Evolutionary conservation across 2,113 vertebrate species (phyloP).

Genomic region (Dendrocopos noguchii): DNA sequence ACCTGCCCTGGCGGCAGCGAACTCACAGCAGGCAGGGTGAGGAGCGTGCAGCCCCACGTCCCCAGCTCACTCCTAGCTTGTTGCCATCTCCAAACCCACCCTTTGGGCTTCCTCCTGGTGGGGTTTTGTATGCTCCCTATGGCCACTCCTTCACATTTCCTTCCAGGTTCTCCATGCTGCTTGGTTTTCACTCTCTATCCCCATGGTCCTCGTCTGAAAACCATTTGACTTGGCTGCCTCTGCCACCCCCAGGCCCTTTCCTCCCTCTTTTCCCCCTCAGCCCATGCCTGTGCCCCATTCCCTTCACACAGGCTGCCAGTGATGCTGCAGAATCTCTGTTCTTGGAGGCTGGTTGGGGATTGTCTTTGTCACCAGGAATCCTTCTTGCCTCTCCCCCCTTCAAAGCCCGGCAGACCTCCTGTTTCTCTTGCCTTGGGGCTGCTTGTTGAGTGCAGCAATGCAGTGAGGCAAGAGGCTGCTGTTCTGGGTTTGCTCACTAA

Average conservation of each 20-base stretch:
- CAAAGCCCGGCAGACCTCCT: neutral
- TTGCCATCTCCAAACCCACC: neutral
- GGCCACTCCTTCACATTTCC: neutral
- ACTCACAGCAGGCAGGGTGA: constrained; percentile 85
- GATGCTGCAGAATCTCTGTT: neutral
- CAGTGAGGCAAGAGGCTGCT: neutral
- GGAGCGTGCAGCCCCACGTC: neutral
- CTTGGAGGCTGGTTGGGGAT: neutral
- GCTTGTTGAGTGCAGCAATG: neutral
- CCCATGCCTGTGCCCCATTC: neutral
- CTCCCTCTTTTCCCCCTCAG: neutral
- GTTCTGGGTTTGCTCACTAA: constrained; percentile 61
- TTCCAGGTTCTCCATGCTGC: neutral
- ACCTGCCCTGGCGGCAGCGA: constrained; percentile 92
- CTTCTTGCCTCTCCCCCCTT: neutral
- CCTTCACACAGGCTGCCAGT: neutral
- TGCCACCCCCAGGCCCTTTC: neutral
- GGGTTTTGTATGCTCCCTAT: too few species aligned
- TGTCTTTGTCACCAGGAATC: neutral
- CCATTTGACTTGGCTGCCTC: neutral
- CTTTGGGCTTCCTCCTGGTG: neutral
- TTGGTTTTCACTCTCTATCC: neutral
- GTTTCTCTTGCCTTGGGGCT: neutral
- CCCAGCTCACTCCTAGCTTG: neutral
- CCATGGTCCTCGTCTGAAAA: neutral